phyloP scores from a whole-genome alignment of 2,797 vertebrate genomes.

The Pipistrellus nathusii region DNA sequence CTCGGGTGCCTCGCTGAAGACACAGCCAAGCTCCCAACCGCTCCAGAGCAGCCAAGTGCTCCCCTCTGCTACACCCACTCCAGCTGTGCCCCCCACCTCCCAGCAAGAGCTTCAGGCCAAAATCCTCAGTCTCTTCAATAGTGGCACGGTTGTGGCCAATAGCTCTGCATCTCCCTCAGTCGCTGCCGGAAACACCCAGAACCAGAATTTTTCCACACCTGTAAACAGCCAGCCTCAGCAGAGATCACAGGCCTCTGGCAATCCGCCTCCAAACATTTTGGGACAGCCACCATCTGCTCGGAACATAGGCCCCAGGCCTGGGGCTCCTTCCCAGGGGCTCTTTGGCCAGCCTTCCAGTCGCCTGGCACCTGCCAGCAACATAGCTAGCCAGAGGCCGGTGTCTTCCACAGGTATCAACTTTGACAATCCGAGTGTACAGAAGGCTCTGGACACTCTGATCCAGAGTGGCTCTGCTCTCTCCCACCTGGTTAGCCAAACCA shows the following conservation, averaged over 20 bases:
- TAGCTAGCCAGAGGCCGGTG: constrained; percentile 87
- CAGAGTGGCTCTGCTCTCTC: constrained; percentile 97
- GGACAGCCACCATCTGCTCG: constrained; percentile 85
- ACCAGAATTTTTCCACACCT: constrained; percentile 87
- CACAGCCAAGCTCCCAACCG: constrained; percentile 82
- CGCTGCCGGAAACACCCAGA: constrained; percentile 76
- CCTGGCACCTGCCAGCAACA: constrained; percentile 85
- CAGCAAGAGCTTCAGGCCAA: constrained; percentile 98
- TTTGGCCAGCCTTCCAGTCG: constrained; percentile 89
- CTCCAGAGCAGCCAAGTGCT: constrained; percentile 87
- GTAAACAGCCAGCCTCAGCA: constrained; percentile 85
- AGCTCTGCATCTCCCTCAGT: constrained; percentile 66
- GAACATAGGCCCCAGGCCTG: constrained; percentile 86
- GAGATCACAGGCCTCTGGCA: constrained; percentile 86
- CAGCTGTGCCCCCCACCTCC: constrained; percentile 85
- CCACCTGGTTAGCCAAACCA: constrained; percentile 92
- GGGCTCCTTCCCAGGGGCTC: constrained; percentile 85
- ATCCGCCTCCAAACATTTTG: constrained; percentile 86
- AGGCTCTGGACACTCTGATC: constrained; percentile 98
- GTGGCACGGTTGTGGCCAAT: constrained; percentile 86
- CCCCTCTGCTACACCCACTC: constrained; percentile 84
- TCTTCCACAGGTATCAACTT: constrained; percentile 95
- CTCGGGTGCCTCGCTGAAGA: constrained; percentile 85
- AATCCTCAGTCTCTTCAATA: constrained; percentile 99
- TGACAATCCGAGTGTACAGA: constrained; percentile 98